phyloP scores from a whole-genome alignment of 2,797 vertebrate genomes.

The Smutsia gigantea region DNA sequence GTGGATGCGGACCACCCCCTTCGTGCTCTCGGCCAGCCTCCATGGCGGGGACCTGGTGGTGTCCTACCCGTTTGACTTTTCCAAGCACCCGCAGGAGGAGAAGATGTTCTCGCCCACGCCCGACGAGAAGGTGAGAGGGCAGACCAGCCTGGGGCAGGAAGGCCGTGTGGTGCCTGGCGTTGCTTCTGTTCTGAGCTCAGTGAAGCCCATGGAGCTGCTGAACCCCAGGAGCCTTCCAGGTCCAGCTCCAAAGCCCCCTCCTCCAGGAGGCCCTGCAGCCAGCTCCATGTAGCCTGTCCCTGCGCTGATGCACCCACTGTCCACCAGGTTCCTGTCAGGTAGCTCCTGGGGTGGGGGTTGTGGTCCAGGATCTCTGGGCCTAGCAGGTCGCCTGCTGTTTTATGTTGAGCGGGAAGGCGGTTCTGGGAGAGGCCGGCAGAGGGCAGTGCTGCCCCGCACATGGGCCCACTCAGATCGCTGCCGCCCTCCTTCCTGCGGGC shows the following conservation, averaged over 20 bases:
- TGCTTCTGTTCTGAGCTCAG: not conserved
- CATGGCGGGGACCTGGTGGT: slow-evolving; percentile 97
- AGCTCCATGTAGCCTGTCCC: not conserved
- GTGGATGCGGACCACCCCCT: slow-evolving; percentile 93
- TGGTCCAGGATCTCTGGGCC: not conserved
- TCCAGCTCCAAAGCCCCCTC: not conserved
- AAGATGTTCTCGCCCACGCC: slow-evolving; percentile 96
- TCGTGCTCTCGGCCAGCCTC: slow-evolving; percentile 96
- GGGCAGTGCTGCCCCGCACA: not conserved
- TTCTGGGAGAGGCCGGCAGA: not conserved
- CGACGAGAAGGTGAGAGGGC: slow-evolving; percentile 93
- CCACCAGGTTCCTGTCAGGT: not conserved
- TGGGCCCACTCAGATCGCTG: accelerated
- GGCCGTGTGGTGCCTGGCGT: accelerated
- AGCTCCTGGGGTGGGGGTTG: not conserved
- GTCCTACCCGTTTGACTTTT: slow-evolving; percentile 97
- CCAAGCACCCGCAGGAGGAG: slow-evolving; percentile 92
- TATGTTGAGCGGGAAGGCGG: accelerated
- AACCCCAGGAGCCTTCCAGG: too few species aligned
- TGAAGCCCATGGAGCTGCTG: accelerated
- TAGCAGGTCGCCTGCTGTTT: accelerated
- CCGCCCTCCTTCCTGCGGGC: accelerated
- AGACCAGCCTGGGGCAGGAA: accelerated
- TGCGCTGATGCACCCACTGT: too few species aligned
- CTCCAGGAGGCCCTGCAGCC: not conserved